Evolutionary conservation across 2,888 invertebrate species (phyloP), one percentile per base, ranked within the genome.

Genomic region (Apoderus coryli): DNA sequence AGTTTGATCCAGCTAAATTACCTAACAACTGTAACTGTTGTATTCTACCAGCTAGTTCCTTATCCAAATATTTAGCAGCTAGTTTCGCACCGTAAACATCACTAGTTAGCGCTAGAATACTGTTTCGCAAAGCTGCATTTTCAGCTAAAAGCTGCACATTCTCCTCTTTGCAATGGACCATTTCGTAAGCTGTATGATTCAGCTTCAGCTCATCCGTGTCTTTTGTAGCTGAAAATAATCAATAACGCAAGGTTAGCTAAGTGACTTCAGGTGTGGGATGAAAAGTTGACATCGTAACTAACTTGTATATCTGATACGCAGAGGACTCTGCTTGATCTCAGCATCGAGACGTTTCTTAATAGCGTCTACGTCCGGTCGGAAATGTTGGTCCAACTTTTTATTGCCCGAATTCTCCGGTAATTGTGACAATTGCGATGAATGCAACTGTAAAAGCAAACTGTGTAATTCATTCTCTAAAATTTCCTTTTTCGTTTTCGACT

Each of bases 51-150:
- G 82, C 81, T 34, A 84, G 56, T 53, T 84, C 82, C 52, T 86
- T 86, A 55, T 88, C 85, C 41, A 86, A 59, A 53, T 86, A 86
- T 50, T 82, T 82, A 7, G 85, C 82, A 6, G 85, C 84, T 40
- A 86, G 60, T 46, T 81, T 70, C 9, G 85, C 82, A 22, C 84
- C 85, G 50, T 78, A 84, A 4, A 86, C 72, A 57, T 86, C 85
- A 10, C 78, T 77, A 50, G 84, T 77, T 27, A 84, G 57, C 3
- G 78, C 72, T 11, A 79, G 63, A 33, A 81, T 67, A 25, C 77
- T 74, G 47, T 76, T 73, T 28, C 78, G 57, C 16, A 84, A 61
- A 5, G 72, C 67, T 13, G 68, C 65, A 52, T 81, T 81, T 55
- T 82, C 82, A 29, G 67, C 56, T 35, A 70, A 66, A 26, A 74